A percentile compares a stretch with the other conserved stretches of the same genome.
phyloP scores from a whole-genome alignment of 2,888 invertebrate genomes.

The Heliconius sara region DNA sequence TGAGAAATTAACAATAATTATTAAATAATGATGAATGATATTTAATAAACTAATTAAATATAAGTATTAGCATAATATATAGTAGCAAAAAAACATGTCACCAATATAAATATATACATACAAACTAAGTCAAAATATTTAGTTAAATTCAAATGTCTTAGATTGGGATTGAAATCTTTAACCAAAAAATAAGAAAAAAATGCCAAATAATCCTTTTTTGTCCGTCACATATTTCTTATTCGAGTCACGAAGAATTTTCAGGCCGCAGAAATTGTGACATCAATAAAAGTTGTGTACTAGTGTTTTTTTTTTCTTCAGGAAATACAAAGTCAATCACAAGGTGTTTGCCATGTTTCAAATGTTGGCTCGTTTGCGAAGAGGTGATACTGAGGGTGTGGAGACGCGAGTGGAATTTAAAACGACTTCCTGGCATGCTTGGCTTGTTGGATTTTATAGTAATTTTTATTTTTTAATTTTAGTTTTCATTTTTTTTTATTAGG shows the following conservation, averaged over 20 bases:
- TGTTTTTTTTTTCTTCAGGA: slow-evolving; percentile 5
- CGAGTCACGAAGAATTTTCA: slow-evolving; percentile 14
- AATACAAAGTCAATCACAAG: slow-evolving; percentile 27
- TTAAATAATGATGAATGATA: no score
- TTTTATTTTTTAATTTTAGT: background rate
- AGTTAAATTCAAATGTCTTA: no score
- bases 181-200: no score
- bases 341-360: slow-evolving; percentile 44
- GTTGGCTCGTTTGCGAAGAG: slow-evolving; percentile 47
- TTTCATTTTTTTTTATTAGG: background rate
- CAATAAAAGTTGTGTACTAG: slow-evolving; percentile 23
- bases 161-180: no score
- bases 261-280: slow-evolving; percentile 16
- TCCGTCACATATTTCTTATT: background rate
- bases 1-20: no score
- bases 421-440: background rate
- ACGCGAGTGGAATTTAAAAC: slow-evolving; percentile 41
- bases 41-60: no score
- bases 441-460: background rate
- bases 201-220: background rate
- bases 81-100: no score
- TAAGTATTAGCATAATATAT: no score
- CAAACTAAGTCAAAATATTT: no score
- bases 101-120: no score
- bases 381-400: slow-evolving; percentile 38